A percentile compares a stretch with the other conserved stretches of the same genome.
Evolutionary conservation across 2,888 invertebrate species (phyloP).

Genomic region (Cryptocephalus primarius): DNA sequence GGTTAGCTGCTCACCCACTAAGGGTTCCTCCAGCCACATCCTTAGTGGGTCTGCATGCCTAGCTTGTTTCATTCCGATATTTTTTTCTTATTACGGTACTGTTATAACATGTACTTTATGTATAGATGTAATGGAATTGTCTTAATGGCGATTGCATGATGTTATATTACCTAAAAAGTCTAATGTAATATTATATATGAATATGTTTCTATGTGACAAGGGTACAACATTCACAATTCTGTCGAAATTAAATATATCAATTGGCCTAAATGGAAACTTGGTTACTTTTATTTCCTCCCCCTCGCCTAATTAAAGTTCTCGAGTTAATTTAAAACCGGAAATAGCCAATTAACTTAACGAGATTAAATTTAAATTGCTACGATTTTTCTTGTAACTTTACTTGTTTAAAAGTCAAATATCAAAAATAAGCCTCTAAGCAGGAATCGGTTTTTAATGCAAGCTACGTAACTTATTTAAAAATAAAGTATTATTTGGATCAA

Average conservation of each 20-base stretch:
- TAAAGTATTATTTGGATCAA: too few relatives aligned
- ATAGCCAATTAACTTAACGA: too few relatives aligned
- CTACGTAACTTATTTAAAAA: too few relatives aligned
- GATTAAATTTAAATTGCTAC: too few relatives aligned
- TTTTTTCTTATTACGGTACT: constrained; percentile 14
- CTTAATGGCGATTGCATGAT: constrained; percentile 5
- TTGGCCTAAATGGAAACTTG: constrained; percentile 31
- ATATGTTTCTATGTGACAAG: constrained; percentile 35
- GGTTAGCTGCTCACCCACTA: constrained; percentile 50
- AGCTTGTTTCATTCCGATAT: constrained; percentile 15
- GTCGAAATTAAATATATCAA: constrained; percentile 40
- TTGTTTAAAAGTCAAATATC: too few relatives aligned
- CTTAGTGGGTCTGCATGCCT: constrained; percentile 47
- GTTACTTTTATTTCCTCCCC: neutral
- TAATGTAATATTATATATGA: constrained; percentile 1
- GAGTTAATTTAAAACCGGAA: too few relatives aligned
- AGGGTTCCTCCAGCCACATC: constrained; percentile 65
- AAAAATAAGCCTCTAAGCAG: too few relatives aligned
- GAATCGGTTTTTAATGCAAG: too few relatives aligned
- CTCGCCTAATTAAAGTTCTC: neutral
- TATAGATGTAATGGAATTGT: constrained; percentile 7
- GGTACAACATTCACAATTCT: constrained; percentile 39
- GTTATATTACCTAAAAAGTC: constrained; percentile 7
- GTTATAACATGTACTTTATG: constrained; percentile 30
- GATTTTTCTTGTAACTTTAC: too few relatives aligned